Evolutionary conservation across 2,113 vertebrate genomes (phyloP), one percentile per base, ranked within the genome.

Genomic region (Antechinus stuartii): DNA sequence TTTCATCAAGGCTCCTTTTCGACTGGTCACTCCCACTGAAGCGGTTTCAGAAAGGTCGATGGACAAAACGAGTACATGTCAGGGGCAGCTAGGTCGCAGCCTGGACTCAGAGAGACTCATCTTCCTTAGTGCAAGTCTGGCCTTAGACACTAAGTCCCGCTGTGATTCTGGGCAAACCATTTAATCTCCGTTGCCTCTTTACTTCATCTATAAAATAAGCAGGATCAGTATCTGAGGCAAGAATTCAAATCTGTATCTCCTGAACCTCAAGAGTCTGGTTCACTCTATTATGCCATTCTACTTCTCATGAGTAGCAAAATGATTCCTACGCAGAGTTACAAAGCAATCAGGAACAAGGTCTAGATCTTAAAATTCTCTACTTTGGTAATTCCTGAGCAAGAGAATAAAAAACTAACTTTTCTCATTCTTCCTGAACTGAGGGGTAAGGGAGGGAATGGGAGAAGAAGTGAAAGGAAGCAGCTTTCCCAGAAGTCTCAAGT

Each of bases 361-460:
- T 76, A n/a, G 3, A 6, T 25, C 25, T 90, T 49, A 12, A 90
- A 46, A 42, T 24, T n/a, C 11, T 35, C 68, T 90, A 30, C 94
- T 95, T 53, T 91, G 49, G 9, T 56, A 96, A 95, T 93, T 93
- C 9, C 9, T 95, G 53, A 11, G 54, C 19, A 8, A 95, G n/a
- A 91, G 94, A 96, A 89, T 92, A 91, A 30, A 94, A 97, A 93
- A 89, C 6, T 68, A 93, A 23, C 49, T 46, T 54, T 96, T 94
- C 47, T n/a, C 57, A 89, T 61, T 19, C 12, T 61, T 12, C 54
- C 42, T 92, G 42, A 95, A 90, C n/a, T 94, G 30, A 90, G 23
- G 19, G 19, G 16, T 3, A 1, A 2, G 27, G 4, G 2, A 24
- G n/a, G 6, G 61, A 54, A 54, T 90, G 54, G 24, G 61, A 11